Percentiles rank a stretch among this genome's conserved stretches.
These are phyloP conservation scores for Euclidia mi DNA, from an alignment of 2,888 invertebrate genomes.

Conservation along the genomic window DNA sequence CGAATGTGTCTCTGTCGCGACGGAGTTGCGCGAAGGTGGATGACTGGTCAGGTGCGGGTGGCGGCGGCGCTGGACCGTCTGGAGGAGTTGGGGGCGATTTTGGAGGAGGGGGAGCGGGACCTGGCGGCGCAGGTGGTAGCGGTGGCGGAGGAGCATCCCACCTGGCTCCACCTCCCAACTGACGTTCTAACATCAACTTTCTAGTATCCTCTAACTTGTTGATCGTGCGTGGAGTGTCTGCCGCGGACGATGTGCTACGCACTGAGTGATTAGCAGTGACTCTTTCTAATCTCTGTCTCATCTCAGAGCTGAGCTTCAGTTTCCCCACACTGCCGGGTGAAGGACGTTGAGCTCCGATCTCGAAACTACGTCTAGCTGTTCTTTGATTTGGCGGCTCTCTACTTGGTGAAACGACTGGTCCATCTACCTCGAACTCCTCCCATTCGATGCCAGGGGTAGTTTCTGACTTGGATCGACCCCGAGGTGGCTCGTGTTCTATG, in stretches of 20 bases:
- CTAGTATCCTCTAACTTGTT: conserved; percentile 96
- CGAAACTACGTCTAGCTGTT: conserved; percentile 91
- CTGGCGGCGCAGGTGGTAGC: conserved; percentile 90
- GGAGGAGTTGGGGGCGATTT: conserved; percentile 89
- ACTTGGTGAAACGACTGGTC: conserved; percentile 73
- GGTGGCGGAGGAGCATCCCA: conserved; percentile 93
- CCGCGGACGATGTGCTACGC: conserved; percentile 92
- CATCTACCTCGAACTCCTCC: conserved; percentile 96
- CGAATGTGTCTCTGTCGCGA: conserved; percentile 93
- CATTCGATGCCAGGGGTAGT: conserved; percentile 92
- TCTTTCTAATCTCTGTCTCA: conserved; percentile 96
- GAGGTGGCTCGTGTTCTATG: conserved; percentile 78
- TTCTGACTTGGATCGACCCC: conserved; percentile 82
- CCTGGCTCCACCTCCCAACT: conserved; percentile 92
- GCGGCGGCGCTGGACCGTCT: conserved; percentile 91
- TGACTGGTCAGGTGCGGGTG: conserved; percentile 88
- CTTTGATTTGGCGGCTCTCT: conserved; percentile 82
- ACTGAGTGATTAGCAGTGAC: conserved; percentile 97
- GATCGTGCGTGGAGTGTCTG: conserved; percentile 93
- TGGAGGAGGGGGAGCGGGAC: conserved; percentile 92
- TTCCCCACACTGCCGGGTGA: conserved; percentile 97
- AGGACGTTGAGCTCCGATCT: conserved; percentile 95
- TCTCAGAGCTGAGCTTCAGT: conserved; percentile 96
- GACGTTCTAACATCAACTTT: conserved; percentile 95
- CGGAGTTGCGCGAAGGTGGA: conserved; percentile 91